Percentiles rank a stretch among this genome's conserved stretches.
Evolutionary conservation across 2,113 vertebrate species (phyloP).

Genomic region (Neopipo cinnamomea): DNA sequence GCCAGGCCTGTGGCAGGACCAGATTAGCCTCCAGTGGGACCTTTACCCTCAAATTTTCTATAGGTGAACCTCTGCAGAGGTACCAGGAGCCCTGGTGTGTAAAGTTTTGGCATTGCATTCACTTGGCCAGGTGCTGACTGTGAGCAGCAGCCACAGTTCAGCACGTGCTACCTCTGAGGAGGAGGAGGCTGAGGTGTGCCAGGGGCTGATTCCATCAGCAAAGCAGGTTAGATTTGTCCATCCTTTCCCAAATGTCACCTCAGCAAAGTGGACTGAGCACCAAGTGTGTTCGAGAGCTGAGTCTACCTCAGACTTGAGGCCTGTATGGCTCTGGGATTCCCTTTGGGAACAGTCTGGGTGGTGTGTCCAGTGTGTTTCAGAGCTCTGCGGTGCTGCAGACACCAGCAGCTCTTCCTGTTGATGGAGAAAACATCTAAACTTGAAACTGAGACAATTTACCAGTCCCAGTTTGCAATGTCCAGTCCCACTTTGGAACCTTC

Average conservation of each 20-base stretch:
- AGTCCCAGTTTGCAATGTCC: not conserved
- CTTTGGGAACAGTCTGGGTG: not conserved
- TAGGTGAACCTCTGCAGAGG: not conserved
- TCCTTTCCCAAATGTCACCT: not conserved
- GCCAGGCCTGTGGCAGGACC: not conserved
- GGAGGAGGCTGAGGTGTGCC: not conserved
- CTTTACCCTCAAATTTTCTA: not conserved
- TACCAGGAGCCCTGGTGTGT: not conserved
- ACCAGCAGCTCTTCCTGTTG: not conserved
- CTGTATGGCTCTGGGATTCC: not conserved
- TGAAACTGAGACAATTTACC: not conserved
- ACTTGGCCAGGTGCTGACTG: not conserved
- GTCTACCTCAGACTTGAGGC: not conserved
- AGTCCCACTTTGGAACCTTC: not conserved
- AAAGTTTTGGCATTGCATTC: not conserved
- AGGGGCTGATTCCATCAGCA: not conserved
- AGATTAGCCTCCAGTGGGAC: not conserved
- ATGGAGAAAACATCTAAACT: not conserved
- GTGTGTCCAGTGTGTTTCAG: fast-evolving
- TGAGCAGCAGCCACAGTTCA: not conserved
- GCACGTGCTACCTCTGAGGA: no score
- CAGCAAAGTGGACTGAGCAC: not conserved
- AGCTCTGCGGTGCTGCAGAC: not conserved
- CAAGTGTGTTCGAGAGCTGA: not conserved
- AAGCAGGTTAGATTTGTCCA: not conserved